Evolutionary conservation across 2,888 invertebrate genomes (phyloP), one percentile per base, ranked within the genome.

Genomic region (Heliconius sara): DNA sequence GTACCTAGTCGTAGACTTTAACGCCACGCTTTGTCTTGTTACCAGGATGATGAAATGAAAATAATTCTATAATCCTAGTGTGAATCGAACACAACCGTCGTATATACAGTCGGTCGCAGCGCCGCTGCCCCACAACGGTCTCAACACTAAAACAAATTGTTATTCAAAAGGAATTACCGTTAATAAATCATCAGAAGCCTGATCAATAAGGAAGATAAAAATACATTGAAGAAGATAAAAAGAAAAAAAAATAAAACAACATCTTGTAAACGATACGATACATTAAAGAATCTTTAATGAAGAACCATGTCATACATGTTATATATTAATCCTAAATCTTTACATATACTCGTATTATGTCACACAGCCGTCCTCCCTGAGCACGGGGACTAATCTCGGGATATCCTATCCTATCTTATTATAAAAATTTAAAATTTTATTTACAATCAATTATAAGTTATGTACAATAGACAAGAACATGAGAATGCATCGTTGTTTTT

Each of bases 301-400:
- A 79, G 72, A 82, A 78, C 77, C 81, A 81, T 82, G 83, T 84
- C 80, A 76, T 77, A 84, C 84, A 84, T 80, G 84, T 60, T n/a
- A 30, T 66, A 74, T 78, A 72, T 16, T 60, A 73, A 30, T n/a
- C n/a, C 70, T 70, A 70, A 60, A 57, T 60, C 34, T 34, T 73
- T 57, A 52, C 52, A 72, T 74, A 78, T 60, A 70, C 60, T 63
- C 60, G 73, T 74, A 43, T 12, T 68, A 34, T 34, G 63, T 13
- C 16, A 52, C 52, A 68, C 6, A 30, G 63, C 63, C 70, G 47
- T 71, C 76, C 79, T 79, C 76, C 76, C 76, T 19, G 79, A 79
- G 76, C 76, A 57, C 70, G 76, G 71, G 16, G 13, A 16, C 34
- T 65, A 68, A 76, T 47, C 71, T 76, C 63, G 65, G 57, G 34